Evolutionary conservation across 2,113 vertebrate species (phyloP), one percentile per base, ranked within the genome.

Genomic region (Thamnophis sirtalis): DNA sequence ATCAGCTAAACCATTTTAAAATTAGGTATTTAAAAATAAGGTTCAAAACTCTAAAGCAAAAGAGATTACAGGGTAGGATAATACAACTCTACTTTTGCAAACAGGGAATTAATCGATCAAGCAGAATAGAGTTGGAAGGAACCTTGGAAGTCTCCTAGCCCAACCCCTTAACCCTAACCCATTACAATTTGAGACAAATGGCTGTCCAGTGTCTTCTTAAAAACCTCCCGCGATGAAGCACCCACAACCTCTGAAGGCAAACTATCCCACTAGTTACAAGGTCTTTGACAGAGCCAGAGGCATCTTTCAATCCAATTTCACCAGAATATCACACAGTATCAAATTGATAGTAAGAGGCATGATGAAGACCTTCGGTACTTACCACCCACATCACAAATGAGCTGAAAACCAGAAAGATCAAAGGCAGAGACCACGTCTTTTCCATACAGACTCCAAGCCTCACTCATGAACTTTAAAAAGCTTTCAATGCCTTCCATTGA

Each of bases 361-460:
- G 11, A 68, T n/a, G 60, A n/a, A n/a, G 10, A n/a, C 11, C 28
- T 5, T n/a, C 60, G 60, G 0, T 68, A 68, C 60, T 68, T 68
- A 68, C 60, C 60, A n/a, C 60, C 28, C 28, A n/a, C 10, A 68
- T 68, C 60, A 68, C 4, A 68, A 68, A 68, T 68, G 60, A 68
- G 28, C 4, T 68, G 60, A 68, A 68, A 68, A 15, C 0, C 38
- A 43, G 98, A 98, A 92, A 99, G 98, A 95, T 99, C 98, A 54
- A 99, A 99, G 53, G 98, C 98, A 0, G 93, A 92, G 91, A 99
- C 94, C 90, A 98, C 98, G 2, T 97, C 95, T 60, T 92, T 95
- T 1, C 98, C 98, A n/a, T 98, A 97, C 90, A 48, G 33, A 84
- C 7, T 22, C 38, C 80, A 84, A 48, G 21, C 21, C 33, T 38